Conservation (phyloP, 2,113 vertebrate species). For the Megaceryle torquata region DNA sequence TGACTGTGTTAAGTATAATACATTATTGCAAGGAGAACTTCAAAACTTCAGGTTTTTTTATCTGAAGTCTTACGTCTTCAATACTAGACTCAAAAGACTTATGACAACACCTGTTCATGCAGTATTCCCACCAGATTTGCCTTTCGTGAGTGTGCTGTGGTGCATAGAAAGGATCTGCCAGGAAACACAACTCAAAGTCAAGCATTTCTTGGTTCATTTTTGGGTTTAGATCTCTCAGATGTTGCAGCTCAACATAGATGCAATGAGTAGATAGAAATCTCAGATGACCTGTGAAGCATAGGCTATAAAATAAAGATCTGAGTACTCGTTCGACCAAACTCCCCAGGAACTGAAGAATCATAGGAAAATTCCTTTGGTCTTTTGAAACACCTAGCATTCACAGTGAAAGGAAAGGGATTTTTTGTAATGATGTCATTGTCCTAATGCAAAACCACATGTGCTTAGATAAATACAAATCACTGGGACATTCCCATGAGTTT, state of each 20-base stretch:
- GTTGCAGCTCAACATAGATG: background rate
- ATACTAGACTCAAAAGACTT: background rate
- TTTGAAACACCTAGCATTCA: background rate
- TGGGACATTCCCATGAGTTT: background rate
- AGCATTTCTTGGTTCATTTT: background rate
- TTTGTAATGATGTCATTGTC: background rate
- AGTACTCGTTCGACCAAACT: background rate
- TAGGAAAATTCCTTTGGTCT: background rate
- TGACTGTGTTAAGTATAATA: background rate
- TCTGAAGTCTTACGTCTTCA: background rate
- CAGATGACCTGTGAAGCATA: background rate
- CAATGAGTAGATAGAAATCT: background rate
- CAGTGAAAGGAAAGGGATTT: background rate
- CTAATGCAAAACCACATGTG: rapidly evolving
- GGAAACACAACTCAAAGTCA: background rate
- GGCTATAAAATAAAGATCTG: background rate
- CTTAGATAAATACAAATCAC: background rate
- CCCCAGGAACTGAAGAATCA: background rate
- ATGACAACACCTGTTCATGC: background rate
- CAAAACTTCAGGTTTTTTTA: background rate
- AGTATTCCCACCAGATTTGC: background rate
- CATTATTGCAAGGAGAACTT: background rate
- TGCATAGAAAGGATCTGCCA: background rate
- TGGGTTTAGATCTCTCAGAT: background rate
- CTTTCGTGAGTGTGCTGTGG: background rate